phyloP scores from a whole-genome alignment of 2,113 vertebrate species.

The Monopterus albus region DNA sequence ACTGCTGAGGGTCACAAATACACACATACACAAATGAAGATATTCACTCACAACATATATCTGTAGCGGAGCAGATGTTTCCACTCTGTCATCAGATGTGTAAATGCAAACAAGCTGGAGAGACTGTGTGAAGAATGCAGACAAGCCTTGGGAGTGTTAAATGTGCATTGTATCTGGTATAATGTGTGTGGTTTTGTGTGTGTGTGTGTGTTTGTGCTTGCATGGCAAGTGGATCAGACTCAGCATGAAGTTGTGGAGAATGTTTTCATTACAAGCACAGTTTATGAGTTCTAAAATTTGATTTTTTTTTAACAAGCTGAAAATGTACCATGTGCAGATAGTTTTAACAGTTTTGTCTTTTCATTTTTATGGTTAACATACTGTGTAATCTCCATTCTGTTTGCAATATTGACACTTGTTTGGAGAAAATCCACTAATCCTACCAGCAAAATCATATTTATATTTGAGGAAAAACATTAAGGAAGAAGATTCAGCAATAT shows the following conservation, averaged over 20 bases:
- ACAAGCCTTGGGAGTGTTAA: constrained; percentile 7
- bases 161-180: background rate
- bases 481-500: constrained; percentile 2
- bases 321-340: background rate
- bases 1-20: constrained; percentile 54
- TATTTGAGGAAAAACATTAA: background rate
- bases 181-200: background rate
- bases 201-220: background rate
- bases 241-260: background rate
- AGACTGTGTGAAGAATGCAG: constrained; percentile 29
- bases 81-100: constrained; percentile 70
- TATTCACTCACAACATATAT: constrained; percentile 23
- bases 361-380: too few relatives aligned
- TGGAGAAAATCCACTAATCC: background rate
- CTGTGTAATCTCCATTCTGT: background rate
- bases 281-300: too few relatives aligned
- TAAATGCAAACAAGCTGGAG: constrained; percentile 31
- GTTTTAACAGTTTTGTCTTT: background rate
- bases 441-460: background rate
- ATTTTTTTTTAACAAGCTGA: background rate
- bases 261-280: background rate
- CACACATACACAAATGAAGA: constrained; percentile 30
- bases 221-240: background rate
- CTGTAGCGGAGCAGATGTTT: constrained; percentile 71
- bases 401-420: constrained; percentile 15